A percentile compares a stretch with the other conserved stretches of the same genome.
Evolutionary conservation across 2,113 vertebrate species (phyloP).

Genomic region (Microtus montanus): DNA sequence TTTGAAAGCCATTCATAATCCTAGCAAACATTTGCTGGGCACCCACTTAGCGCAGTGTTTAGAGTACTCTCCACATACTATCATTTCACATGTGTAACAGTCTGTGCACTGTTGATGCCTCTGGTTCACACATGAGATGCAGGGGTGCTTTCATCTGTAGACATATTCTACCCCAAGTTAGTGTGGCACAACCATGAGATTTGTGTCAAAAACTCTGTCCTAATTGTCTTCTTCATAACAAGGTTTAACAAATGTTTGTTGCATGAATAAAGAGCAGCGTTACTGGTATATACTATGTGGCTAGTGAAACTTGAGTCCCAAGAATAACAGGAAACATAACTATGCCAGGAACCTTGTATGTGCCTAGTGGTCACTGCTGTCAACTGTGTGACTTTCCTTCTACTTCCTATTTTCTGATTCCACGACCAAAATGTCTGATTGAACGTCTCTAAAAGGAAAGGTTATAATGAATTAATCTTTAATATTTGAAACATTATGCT

Average conservation of each 20-base stretch:
- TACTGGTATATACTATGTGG: neutral
- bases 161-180: neutral
- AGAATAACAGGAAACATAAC: conserved; percentile 35
- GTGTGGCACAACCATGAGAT: conserved; percentile 29
- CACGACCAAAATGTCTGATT: conserved; percentile 64
- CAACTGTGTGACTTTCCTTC: conserved; percentile 11
- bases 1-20: conserved; percentile 19
- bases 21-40: conserved; percentile 25
- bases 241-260: neutral
- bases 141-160: conserved; percentile 44
- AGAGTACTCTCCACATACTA: neutral
- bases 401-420: conserved; percentile 59
- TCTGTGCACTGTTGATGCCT: neutral
- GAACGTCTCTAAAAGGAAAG: conserved; percentile 78
- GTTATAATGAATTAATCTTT: conserved; percentile 74
- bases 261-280: neutral
- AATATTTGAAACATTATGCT: conserved; percentile 62
- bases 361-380: neutral
- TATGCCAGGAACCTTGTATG: neutral
- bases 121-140: neutral
- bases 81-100: neutral
- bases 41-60: neutral
- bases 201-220: conserved; percentile 29
- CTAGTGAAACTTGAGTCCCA: neutral
- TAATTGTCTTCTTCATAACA: conserved; percentile 30